Base-by-base conservation (phyloP, 1,140 invertebrate species). In the Conus ventricosus region DNA sequence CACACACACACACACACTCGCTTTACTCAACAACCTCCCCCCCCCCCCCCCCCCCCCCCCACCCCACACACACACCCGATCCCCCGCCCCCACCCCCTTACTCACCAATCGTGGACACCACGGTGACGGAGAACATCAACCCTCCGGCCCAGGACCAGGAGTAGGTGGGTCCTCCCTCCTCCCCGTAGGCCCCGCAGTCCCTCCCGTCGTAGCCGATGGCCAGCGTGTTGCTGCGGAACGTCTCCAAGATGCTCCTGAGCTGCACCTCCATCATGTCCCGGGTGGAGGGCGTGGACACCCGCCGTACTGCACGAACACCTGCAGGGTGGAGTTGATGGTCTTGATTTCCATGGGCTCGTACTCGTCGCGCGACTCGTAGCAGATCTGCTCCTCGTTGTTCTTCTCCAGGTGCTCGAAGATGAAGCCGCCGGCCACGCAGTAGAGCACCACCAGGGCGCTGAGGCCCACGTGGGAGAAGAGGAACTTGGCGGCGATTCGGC, bases 91-190 rank as follows among this genome's bases (percentile, higher is more conserved):
- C 39, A 39, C 10, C 60, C 4, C 4, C 10, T 20, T 20, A 98
- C 97, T 97, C 96, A 98, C 98, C 98, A 89, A 99, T 99, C 0
- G 98, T 99, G 0, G 98, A 99, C 92, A 99, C 99, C 90, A 99
- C 98, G 15, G 99, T 99, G 39, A 99, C 96, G 0, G 98, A 99
- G 95, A 99, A 99, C 4, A 99, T 96, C 51, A 95, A 85, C 4
- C 94, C 92, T 0, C 94, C 94, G 2, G 94, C 87, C 91, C 93
- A 94, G 2, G 92, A 93, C 95, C 95, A 95, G 17, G 92, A 88
- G 87, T 93, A 94, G 8, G 57, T 85, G 1, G 92, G 93, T 1
- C 94, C 93, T 39, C 89, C 92, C 11, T 89, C 60, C 84, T 90
- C 60, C 4, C 93, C 94, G 84, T 93, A 92, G 20, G 85, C 60